phyloP scores from a whole-genome alignment of 1,140 invertebrate genomes.

The Rhysida immarginata region DNA sequence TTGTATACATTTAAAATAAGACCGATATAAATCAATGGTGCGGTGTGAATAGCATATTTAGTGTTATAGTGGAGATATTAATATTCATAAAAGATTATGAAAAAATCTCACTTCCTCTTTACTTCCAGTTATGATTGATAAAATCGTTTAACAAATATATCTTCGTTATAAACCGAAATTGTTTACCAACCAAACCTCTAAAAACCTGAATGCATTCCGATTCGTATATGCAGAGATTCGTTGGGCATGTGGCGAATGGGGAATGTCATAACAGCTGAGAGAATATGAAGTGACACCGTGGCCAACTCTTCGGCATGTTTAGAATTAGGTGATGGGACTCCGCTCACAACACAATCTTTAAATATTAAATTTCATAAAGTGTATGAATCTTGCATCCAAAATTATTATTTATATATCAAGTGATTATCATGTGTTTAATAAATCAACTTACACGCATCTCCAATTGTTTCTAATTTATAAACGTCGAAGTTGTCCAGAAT shows the following conservation, averaged over 20 bases:
- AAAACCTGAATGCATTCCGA: conserved; percentile 45
- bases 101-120: too few species aligned
- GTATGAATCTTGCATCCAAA: too few species aligned
- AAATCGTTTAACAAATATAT: too few species aligned
- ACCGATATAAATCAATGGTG: too few species aligned
- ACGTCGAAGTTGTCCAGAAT: conserved; percentile 31
- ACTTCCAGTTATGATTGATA: too few species aligned
- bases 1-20: too few species aligned
- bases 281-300: conserved; percentile 41
- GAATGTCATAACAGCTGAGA: conserved; percentile 35
- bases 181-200: too few species aligned
- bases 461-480: conserved; percentile 29
- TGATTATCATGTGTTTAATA: background rate
- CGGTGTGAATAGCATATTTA: too few species aligned
- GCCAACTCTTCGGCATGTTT: conserved; percentile 41
- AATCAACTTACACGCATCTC: conserved; percentile 13
- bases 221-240: conserved; percentile 37
- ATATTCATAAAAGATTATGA: too few species aligned
- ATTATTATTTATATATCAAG: too few species aligned
- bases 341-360: background rate
- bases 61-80: too few species aligned
- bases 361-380: background rate
- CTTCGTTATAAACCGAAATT: too few species aligned
- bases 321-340: background rate
- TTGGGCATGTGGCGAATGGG: conserved; percentile 40